A percentile compares a stretch with the other conserved stretches of the same genome.
phyloP scores from a whole-genome alignment of 1,140 invertebrate genomes.

The Mycetomoellerius zeteki region DNA sequence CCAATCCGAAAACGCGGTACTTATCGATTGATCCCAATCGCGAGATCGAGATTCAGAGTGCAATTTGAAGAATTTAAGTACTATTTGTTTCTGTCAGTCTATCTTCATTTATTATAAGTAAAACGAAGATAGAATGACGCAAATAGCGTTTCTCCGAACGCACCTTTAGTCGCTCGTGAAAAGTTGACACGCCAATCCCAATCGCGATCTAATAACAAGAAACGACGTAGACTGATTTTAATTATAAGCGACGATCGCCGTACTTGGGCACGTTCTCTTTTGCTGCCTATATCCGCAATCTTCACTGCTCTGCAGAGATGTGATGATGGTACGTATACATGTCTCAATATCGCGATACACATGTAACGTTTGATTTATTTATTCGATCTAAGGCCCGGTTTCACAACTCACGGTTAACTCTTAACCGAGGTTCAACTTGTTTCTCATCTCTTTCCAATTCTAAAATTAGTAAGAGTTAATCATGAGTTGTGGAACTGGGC shows the following conservation, averaged over 20 bases:
- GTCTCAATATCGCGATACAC: background rate
- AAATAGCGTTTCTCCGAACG: too few relatives aligned
- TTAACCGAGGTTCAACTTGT: too few relatives aligned
- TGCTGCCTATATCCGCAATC: background rate
- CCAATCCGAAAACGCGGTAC: background rate
- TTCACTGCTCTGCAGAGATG: background rate
- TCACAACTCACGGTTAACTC: too few relatives aligned
- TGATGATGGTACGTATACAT: background rate
- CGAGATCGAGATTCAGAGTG: background rate
- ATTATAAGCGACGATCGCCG: background rate
- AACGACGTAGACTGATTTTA: too few relatives aligned
- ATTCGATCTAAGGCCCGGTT: background rate
- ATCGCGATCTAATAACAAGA: background rate
- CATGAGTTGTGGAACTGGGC: too few relatives aligned
- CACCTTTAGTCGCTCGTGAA: background rate
- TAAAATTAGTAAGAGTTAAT: too few relatives aligned
- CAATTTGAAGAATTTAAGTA: too few relatives aligned
- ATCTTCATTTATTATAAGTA: too few relatives aligned
- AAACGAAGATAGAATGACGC: too few relatives aligned
- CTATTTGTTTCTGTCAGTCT: too few relatives aligned
- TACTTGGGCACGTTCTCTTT: background rate
- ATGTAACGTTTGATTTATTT: background rate
- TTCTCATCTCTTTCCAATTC: too few relatives aligned
- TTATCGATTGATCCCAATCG: background rate
- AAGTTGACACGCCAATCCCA: background rate